Percentiles rank a stretch among this genome's conserved stretches.
Evolutionary conservation across 2,113 vertebrate genomes (phyloP).

Genomic region (Otis tarda): DNA sequence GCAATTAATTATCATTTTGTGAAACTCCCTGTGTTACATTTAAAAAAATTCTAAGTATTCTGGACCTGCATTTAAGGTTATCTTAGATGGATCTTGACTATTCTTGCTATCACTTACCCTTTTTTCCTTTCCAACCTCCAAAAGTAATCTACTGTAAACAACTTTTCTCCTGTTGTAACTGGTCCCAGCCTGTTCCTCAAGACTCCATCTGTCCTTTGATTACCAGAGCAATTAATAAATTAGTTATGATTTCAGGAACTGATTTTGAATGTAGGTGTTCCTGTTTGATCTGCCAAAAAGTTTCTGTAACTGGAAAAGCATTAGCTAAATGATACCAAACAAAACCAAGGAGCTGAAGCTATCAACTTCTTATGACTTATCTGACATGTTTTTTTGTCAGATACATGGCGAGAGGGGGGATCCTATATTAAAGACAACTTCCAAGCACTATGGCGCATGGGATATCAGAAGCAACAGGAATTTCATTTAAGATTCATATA

Average conservation of each 20-base stretch:
- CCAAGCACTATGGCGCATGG: fast-evolving
- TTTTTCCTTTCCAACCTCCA: neutral
- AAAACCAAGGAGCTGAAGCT: neutral
- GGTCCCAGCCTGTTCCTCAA: neutral
- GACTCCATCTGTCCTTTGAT: neutral
- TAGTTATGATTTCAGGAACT: neutral
- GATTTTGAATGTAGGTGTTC: neutral
- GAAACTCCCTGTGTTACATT: neutral
- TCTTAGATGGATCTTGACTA: neutral
- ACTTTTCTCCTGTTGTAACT: neutral
- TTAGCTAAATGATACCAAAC: neutral
- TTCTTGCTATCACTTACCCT: neutral
- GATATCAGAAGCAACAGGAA: neutral
- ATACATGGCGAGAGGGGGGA: neutral
- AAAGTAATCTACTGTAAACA: neutral
- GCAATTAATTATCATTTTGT: neutral
- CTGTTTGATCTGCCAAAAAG: neutral
- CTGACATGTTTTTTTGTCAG: neutral
- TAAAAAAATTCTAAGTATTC: neutral
- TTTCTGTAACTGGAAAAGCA: neutral
- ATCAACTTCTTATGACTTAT: too few species aligned
- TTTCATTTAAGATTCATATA: neutral
- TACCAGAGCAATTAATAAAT: neutral
- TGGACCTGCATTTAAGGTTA: neutral
- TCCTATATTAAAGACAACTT: neutral